Base-by-base conservation (phyloP, 2,797 vertebrate species). In the Chaetophractus vellerosus region DNA sequence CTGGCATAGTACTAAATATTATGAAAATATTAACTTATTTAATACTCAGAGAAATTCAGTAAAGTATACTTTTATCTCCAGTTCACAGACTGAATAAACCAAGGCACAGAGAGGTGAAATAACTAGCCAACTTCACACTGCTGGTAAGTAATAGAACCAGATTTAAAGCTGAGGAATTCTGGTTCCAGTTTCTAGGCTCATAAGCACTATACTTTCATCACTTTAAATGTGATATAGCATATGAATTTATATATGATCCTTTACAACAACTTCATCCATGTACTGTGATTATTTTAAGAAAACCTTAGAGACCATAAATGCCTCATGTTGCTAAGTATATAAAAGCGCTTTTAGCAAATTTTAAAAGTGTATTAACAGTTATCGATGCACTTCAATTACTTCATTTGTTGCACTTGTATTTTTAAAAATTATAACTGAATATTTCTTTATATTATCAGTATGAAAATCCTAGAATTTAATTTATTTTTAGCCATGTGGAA, bases 401-500 rank as follows among this genome's bases (percentile, higher is more conserved):
- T 76, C 16, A 74, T 75, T 79, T 96, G 8, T 57, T 79, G 10
- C 23, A 75, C n/a, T 66, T 74, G 9, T 48, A 81, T 92, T 63
- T 28, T 1, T 45, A 50, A 31, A 33, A 63, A 64, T 83, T n/a
- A 52, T 82, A 80, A 80, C 59, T 94, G 64, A 57, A 1, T 63
- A 8, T 63, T 90, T 81, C 71, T 11, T 0, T n/a, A 74, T 68
- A 50, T 78, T 50, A 79, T 61, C 52, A 41, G 18, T 75, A 91
- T 52, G 48, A 88, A 90, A 95, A 76, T 48, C n/a, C 26, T 81
- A n/a, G 9, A 94, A 81, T 45, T 85, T 92, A 84, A 88, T 76
- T 85, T 87, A 88, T n/a, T 36, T 90, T 92, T 45, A 41, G 78
- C 78, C 28, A 48, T 31, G 33, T 45, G 24, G 15, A 93, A 94